phyloP scores from a whole-genome alignment of 2,888 invertebrate species.

The Omphaloscelis lunosa region DNA sequence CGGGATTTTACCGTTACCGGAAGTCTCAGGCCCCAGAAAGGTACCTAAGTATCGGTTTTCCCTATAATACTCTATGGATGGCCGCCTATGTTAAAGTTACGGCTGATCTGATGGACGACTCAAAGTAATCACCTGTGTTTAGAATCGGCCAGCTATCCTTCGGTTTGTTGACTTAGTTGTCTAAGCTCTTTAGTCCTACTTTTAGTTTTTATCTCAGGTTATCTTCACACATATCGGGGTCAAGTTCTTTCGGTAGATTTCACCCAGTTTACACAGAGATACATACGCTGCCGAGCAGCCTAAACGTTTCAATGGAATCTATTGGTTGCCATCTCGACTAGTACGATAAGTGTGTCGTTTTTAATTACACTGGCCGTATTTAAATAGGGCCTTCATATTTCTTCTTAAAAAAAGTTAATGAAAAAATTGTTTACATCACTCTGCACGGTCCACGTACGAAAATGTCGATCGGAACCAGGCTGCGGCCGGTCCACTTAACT shows the following conservation, averaged over 20 bases:
- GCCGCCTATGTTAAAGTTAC: not conserved
- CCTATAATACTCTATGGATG: not conserved
- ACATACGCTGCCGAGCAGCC: not conserved
- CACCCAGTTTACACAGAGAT: not conserved
- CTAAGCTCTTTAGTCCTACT: not conserved
- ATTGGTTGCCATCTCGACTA: not conserved
- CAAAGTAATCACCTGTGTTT: not conserved
- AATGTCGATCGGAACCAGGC: conserved; percentile 63
- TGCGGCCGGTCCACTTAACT: conserved; percentile 56
- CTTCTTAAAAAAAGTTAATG: conserved; percentile 25
- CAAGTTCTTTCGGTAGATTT: not conserved
- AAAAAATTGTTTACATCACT: conserved; percentile 19
- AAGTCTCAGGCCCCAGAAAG: not conserved
- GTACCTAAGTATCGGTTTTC: not conserved
- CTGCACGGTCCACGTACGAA: conserved; percentile 36
- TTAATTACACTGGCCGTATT: conserved; percentile 14
- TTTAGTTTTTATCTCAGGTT: not conserved
- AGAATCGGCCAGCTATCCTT: not conserved
- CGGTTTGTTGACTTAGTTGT: not conserved
- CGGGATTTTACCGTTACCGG: conserved; percentile 29
- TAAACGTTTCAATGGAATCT: not conserved
- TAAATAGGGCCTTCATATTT: not conserved
- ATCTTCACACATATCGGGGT: not conserved
- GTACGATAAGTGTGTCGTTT: not conserved
- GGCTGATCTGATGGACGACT: not conserved